Percentiles rank a stretch among this genome's conserved stretches.
These are phyloP conservation scores for Neomorphus geoffroyi DNA, from an alignment of 2,797 vertebrate genomes.

Conservation along the genomic window DNA sequence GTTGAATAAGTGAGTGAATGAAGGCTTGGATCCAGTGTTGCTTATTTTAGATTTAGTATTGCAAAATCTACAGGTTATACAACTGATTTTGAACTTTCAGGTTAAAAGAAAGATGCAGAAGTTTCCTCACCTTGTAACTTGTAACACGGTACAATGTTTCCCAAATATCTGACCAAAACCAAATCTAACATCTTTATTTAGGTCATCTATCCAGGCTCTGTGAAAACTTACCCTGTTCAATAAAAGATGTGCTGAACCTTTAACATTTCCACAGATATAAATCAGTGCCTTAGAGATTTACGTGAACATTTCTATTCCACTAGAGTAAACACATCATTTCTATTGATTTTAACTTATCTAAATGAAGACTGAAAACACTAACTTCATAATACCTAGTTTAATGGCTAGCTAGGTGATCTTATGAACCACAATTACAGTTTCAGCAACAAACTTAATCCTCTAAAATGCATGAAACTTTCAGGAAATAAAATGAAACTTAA, in stretches of 20 bases:
- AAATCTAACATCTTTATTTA: constrained; percentile 20
- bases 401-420: neutral
- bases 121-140: neutral
- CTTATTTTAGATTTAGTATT: no score
- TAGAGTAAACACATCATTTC: constrained; percentile 36
- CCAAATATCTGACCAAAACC: neutral
- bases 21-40: no score
- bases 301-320: neutral
- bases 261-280: constrained; percentile 27
- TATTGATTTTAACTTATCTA: constrained; percentile 26
- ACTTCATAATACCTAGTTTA: neutral
- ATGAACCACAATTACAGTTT: neutral
- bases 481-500: neutral
- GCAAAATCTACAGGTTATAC: neutral
- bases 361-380: neutral
- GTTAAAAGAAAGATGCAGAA: neutral
- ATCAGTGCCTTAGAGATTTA: constrained; percentile 4
- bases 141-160: neutral
- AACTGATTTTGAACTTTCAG: neutral
- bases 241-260: constrained; percentile 1
- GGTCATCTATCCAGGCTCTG: neutral
- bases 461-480: neutral
- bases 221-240: neutral
- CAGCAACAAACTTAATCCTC: neutral
- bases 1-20: neutral